Percentiles rank a stretch among this genome's conserved stretches.
phyloP scores from a whole-genome alignment of 2,113 vertebrate genomes.

The Seriola dumerili region DNA sequence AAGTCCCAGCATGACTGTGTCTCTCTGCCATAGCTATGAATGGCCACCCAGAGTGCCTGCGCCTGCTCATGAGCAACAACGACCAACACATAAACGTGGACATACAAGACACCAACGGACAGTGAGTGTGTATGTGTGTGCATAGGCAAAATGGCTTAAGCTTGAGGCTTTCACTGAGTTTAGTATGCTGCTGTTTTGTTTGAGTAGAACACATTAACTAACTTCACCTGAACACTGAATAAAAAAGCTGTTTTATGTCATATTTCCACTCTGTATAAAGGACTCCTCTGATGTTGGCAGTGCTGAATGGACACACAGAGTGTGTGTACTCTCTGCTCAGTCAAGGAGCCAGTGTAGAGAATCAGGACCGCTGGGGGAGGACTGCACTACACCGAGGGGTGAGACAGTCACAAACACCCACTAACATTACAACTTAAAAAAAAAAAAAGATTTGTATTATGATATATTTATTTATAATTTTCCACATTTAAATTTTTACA shows the following conservation, averaged over 20 bases:
- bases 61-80: conserved; percentile 93
- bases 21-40: conserved; percentile 88
- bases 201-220: neutral
- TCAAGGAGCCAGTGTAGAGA: conserved; percentile 94
- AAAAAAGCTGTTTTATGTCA: neutral
- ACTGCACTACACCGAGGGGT: conserved; percentile 96
- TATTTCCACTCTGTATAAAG: conserved; percentile 74
- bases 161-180: neutral
- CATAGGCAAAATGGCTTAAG: neutral
- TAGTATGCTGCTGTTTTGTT: neutral
- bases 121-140: conserved; percentile 87
- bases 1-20: conserved; percentile 12
- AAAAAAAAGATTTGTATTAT: no score
- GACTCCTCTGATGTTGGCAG: conserved; percentile 97
- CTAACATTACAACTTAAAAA: neutral
- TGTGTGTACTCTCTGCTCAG: conserved; percentile 95
- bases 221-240: conserved; percentile 7
- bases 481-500: neutral
- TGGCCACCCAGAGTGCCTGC: conserved; percentile 95
- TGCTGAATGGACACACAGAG: conserved; percentile 96
- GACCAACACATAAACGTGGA: conserved; percentile 92
- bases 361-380: conserved; percentile 95
- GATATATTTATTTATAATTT: neutral
- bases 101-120: conserved; percentile 93
- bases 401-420: conserved; percentile 63